A percentile compares a stretch with the other conserved stretches of the same genome.
Conservation (phyloP, 2,888 invertebrate genomes). For the Scaptomyza tumidula region DNA sequence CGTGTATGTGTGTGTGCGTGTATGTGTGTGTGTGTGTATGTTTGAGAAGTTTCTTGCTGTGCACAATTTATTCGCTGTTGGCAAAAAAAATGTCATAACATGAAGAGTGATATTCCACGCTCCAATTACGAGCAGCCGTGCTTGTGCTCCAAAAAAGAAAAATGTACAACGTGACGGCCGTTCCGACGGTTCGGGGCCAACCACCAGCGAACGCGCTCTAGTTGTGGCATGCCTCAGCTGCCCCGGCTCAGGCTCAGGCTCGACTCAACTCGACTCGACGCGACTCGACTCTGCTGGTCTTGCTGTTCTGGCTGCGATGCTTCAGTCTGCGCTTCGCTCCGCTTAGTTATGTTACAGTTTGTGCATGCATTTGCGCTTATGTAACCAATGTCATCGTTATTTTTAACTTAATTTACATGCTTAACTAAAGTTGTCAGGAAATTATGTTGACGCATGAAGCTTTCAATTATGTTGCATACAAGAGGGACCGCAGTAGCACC, state of each 20-base stretch:
- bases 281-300: slow-evolving; percentile 15
- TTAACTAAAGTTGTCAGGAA: slow-evolving; percentile 80
- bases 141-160: slow-evolving; percentile 64
- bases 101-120: slow-evolving; percentile 83
- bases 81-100: slow-evolving; percentile 81
- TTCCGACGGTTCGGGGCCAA: slow-evolving; percentile 29
- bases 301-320: no score
- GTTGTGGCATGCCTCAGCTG: slow-evolving; percentile 27
- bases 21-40: neutral
- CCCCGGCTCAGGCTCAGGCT: slow-evolving; percentile 6
- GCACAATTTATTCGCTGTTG: slow-evolving; percentile 78
- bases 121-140: slow-evolving; percentile 81
- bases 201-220: slow-evolving; percentile 4
- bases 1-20: neutral
- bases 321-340: slow-evolving; percentile 31
- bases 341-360: slow-evolving; percentile 29
- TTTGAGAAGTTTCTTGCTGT: slow-evolving; percentile 42
- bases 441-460: slow-evolving; percentile 80
- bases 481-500: slow-evolving; percentile 33
- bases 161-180: slow-evolving; percentile 59
- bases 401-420: slow-evolving; percentile 80
- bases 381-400: slow-evolving; percentile 80
- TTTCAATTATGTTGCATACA: slow-evolving; percentile 73
- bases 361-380: slow-evolving; percentile 69
- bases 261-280: slow-evolving; percentile 1